Base-by-base conservation (phyloP, 2,113 vertebrate genomes). In the Galeopterus variegatus region DNA sequence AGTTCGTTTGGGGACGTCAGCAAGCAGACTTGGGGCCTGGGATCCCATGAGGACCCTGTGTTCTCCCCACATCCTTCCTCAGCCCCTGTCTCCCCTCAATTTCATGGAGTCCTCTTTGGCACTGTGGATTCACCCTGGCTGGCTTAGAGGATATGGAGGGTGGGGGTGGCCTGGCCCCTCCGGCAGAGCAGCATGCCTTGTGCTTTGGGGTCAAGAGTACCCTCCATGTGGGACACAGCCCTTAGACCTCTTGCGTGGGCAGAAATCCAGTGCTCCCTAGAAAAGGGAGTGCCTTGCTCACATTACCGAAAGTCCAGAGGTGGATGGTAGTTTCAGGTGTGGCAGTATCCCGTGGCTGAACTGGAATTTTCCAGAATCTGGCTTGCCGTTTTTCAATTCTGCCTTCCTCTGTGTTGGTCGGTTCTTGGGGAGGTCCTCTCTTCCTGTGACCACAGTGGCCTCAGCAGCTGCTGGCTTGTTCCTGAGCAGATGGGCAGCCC, bases 61-160 rank as follows among this genome's bases (percentile, higher is more conserved):
- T 17, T 23, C 4, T 5, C 19, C 84, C 62, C 36, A 36, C 80
- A 0, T 13, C 11, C 50, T 13, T 14, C 23, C 77, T 17, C 21
- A 9, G 56, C 31, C 65, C 5, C 3, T 1, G 8, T 0, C 3
- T 31, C n/a, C 56, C 60, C 9, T 28, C n/a, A 3, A 0, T 0
- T 54, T 31, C 4, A 0, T 54, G 85, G 52, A 10, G 2, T 21
- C n/a, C 87, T 54, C 67, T 50, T 1, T 60, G 86, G 15, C 3
- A 4, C 13, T 12, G n/a, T 56, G 21, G 65, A 36, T 48, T 64
- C 17, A 18, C 5, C 41, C 54, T 8, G 4, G 6, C 1, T 1
- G 8, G 36, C 15, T n/a, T 31, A 6, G 0, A 3, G 6, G 18
- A 2, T 2, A 6, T 23, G 23, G 58, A 0, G 3, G 19, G 33